Base-by-base conservation (phyloP, 2,113 vertebrate genomes). In the Gadus macrocephalus region DNA sequence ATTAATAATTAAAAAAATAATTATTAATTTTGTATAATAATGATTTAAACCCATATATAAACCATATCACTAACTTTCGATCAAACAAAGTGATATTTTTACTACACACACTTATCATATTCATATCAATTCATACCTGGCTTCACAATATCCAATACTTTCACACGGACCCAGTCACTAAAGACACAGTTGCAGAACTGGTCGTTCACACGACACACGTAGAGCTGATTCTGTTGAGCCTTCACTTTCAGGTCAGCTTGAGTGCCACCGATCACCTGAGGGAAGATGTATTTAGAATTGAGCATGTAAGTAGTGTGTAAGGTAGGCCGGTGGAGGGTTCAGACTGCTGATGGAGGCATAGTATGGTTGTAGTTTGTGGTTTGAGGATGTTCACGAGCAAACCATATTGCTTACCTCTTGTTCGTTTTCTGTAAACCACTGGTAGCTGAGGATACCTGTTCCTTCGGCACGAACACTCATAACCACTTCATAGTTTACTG, bases 121-220 rank as follows among this genome's bases (percentile, higher is more conserved):
- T 58, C n/a, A 16, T 58, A n/a, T 58, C 12, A 58, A 49, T 49
- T 12, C 42, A 49, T 49, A 49, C 91, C 89, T 89, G 88, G 72
- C 70, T 77, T 77, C 53, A 84, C 78, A 59, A 86, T 78, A 74
- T 89, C 84, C 69, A 87, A 53, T 61, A 95, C 92, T 72, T 93
- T 93, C 35, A 95, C 91, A 77, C 92, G 95, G 58, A 92, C 93
- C 95, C 95, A 95, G 0, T 92, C 72, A 0, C 91, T 94, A 82
- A 94, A 95, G 27, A 89, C 35, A 0, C 53, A 89, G 16, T 91
- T 92, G 38, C 6, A 81, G 53, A 82, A 68, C 42, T 87, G 72
- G 78, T 95, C 92, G 5, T 92, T 92, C 68, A 95, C 82, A 75
- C 95, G 81, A 82, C 94, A 95, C 66, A 91, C 86, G n/a, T 89